These are phyloP conservation scores for Phengaris arion DNA, from an alignment of 2,888 invertebrate genomes.

Conservation along the genomic window DNA sequence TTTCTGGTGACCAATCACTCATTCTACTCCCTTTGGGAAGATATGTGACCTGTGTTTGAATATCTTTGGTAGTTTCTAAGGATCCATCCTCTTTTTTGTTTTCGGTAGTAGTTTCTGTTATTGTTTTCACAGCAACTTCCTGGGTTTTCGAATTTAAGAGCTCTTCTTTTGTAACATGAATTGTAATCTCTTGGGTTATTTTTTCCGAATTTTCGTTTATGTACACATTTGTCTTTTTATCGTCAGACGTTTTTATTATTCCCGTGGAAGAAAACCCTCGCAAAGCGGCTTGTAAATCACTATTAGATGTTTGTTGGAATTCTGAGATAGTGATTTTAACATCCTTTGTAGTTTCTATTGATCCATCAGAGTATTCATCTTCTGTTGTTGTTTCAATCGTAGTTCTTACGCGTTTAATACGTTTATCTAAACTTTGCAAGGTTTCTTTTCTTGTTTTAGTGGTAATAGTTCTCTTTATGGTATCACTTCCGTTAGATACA, in stretches of 20 bases:
- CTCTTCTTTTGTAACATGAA: conserved; percentile 71
- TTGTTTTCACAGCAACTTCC: conserved; percentile 70
- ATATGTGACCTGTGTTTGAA: conserved; percentile 72
- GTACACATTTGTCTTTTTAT: conserved; percentile 74
- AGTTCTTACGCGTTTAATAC: conserved; percentile 79
- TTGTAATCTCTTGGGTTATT: conserved; percentile 67
- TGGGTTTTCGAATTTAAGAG: conserved; percentile 58
- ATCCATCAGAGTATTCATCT: conserved; percentile 59
- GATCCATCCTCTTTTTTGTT: conserved; percentile 64
- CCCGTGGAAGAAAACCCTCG: conserved; percentile 66
- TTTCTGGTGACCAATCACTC: conserved; percentile 73
- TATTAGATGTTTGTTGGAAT: conserved; percentile 70
- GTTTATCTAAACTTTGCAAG: conserved; percentile 70
- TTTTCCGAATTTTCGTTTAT: conserved; percentile 64
- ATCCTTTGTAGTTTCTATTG: conserved; percentile 66
- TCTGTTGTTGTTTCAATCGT: conserved; percentile 76
- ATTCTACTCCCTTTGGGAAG: conserved; percentile 67
- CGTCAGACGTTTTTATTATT: conserved; percentile 65
- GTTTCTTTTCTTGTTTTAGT: conserved; percentile 73
- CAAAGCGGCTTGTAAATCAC: conserved; percentile 68
- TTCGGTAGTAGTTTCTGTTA: conserved; percentile 71
- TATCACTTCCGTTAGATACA: conserved; percentile 55
- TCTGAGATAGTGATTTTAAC: conserved; percentile 74
- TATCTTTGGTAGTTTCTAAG: conserved; percentile 71
- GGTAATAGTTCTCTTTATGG: conserved; percentile 66